phyloP scores from a whole-genome alignment of 2,888 invertebrate genomes.

The Dryococelus australis region DNA sequence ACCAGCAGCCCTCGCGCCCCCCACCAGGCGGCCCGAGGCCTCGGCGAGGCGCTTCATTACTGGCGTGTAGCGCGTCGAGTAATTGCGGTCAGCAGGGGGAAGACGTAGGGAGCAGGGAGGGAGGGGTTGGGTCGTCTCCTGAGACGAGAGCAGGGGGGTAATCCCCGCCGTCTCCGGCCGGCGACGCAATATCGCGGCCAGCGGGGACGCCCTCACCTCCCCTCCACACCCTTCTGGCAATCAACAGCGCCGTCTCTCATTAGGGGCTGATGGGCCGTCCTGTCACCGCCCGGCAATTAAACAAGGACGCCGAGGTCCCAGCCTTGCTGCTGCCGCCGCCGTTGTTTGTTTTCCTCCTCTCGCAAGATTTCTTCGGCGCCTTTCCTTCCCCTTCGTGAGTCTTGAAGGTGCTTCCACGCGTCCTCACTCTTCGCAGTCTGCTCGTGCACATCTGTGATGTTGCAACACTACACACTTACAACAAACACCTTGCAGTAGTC shows the following conservation, averaged over 20 bases:
- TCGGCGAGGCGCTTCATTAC: conserved; percentile 6
- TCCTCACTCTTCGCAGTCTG: not conserved
- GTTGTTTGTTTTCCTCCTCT: conserved; percentile 24
- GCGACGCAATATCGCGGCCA: conserved; percentile 34
- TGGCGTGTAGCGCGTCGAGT: conserved; percentile 20
- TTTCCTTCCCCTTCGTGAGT: not conserved
- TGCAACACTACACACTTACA: too few species aligned
- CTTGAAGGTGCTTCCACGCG: not conserved
- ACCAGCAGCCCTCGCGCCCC: too few species aligned
- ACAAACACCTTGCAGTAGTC: too few species aligned
- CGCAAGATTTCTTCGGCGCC: not conserved
- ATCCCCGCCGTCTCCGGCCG: conserved; percentile 11
- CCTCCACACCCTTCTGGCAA: conserved; percentile 32
- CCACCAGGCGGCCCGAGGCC: not conserved
- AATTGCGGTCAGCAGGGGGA: conserved; percentile 24
- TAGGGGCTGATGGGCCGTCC: conserved; percentile 37
- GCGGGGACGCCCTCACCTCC: conserved; percentile 30
- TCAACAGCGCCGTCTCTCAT: conserved; percentile 41
- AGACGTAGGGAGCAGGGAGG: not conserved
- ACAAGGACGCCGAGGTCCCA: conserved; percentile 35
- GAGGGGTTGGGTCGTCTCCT: not conserved
- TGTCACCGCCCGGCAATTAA: conserved; percentile 38
- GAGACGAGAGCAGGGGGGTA: conserved; percentile 7
- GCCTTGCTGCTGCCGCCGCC: not conserved
- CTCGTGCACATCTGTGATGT: not conserved